These are phyloP conservation scores for Palloptera scutellata DNA, from an alignment of 2,888 invertebrate species.

Conservation along the genomic window DNA sequence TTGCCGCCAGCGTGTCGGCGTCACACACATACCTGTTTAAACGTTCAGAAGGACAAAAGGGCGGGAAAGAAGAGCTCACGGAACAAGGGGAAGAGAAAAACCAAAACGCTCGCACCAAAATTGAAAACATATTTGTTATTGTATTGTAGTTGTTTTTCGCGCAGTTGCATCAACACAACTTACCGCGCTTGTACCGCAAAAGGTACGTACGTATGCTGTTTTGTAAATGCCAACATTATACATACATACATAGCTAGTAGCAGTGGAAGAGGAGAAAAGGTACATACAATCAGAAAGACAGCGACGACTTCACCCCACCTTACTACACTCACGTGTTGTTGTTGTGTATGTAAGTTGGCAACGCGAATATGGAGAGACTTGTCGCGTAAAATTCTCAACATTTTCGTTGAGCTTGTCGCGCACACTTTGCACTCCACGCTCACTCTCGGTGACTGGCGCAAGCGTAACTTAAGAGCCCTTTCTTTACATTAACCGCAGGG, in stretches of 20 bases:
- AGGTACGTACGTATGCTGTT: too few relatives aligned
- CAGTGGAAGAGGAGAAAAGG: background rate
- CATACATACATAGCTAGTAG: background rate
- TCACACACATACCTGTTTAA: slow-evolving; percentile 25
- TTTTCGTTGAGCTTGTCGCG: background rate
- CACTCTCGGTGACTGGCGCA: too few relatives aligned
- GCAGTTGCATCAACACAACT: too few relatives aligned
- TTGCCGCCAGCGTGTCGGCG: slow-evolving; percentile 47
- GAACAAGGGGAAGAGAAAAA: background rate
- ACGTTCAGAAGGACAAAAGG: background rate
- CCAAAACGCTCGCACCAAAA: background rate
- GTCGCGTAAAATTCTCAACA: too few relatives aligned
- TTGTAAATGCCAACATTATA: background rate
- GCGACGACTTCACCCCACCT: background rate
- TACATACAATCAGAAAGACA: background rate
- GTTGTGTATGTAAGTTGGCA: background rate
- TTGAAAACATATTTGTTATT: background rate
- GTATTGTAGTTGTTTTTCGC: background rate
- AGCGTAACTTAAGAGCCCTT: too few relatives aligned
- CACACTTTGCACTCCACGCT: background rate
- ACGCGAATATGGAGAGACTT: too few relatives aligned
- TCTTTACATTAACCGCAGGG: too few relatives aligned
- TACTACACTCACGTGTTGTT: background rate
- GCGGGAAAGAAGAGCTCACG: background rate
- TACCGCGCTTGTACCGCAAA: too few relatives aligned